phyloP scores from a whole-genome alignment of 2,113 vertebrate genomes.

The Acrocephalus kingi region DNA sequence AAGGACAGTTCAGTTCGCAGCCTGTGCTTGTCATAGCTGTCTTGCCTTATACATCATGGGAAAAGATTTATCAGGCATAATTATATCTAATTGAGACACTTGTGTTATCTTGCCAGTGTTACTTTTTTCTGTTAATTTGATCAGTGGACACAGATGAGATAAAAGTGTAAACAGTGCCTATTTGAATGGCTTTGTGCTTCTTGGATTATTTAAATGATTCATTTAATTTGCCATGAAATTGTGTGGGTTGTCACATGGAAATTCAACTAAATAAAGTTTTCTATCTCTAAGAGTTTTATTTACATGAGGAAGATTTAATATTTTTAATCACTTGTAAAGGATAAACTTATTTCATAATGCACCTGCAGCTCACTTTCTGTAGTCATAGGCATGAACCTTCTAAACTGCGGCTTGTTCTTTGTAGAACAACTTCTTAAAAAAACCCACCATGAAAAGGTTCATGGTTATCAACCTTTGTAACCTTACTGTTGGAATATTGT shows the following conservation, averaged over 20 bases:
- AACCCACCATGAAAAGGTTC: background rate
- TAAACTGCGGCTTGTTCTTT: background rate
- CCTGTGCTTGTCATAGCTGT: background rate
- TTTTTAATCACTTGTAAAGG: background rate
- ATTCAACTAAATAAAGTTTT: background rate
- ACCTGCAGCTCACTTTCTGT: background rate
- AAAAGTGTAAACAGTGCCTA: background rate
- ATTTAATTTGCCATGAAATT: constrained; percentile 2
- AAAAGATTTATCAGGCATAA: background rate
- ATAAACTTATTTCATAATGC: background rate
- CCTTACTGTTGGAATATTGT: background rate
- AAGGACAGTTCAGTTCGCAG: background rate
- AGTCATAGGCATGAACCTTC: background rate
- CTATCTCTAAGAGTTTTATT: background rate
- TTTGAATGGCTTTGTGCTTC: background rate
- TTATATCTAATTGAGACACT: background rate
- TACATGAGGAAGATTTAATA: background rate
- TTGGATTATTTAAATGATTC: background rate
- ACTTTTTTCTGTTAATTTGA: constrained; percentile 21
- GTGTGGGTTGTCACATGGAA: background rate
- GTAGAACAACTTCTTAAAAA: background rate
- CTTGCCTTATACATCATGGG: constrained; percentile 20
- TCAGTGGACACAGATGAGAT: background rate
- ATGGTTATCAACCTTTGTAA: background rate
- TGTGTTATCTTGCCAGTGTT: background rate